Base-by-base conservation (phyloP, 2,113 vertebrate species). In the Aegotheles bennettii region DNA sequence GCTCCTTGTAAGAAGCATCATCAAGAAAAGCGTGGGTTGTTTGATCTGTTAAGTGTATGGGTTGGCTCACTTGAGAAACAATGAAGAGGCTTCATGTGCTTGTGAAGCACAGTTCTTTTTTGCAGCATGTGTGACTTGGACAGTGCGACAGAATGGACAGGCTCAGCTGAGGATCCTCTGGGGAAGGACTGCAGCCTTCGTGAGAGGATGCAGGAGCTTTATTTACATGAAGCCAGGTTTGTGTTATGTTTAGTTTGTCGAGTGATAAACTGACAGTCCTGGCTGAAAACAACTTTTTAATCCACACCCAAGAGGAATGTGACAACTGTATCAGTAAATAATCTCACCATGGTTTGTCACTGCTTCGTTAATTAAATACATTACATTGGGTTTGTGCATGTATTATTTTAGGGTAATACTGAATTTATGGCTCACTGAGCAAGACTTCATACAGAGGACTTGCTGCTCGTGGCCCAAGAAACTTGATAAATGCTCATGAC, bases 41-140 rank as follows among this genome's bases (percentile, higher is more conserved):
- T 57, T 89, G 21, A 33, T 33, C n/a, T 51, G 15, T 57, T 85
- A 40, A 57, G 24, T 20, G 8, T 3, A 9, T 45, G 38, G 17
- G 3, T 53, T 77, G 31, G 35, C 11, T 89, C 47, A 13, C 50
- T 53, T 48, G 35, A 42, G 16, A 18, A 65, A 26, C 0, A 0
- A 8, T 9, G 7, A 57, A 75, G 48, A 68, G 25, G 40, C 23
- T 38, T 36, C 0, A 0, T 43, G 3, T 38, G 20, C 33, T 50
- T 68, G 13, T 33, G 36, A 59, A 43, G n/a, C 8, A 11, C 19
- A 17, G 33, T 16, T 79, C 16, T n/a, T 60, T 80, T 53, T 35
- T 59, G 50, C 25, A 20, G 42, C 4, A 1, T 1, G 3, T 13
- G 0, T 13, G 24, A 33, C 13, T 35, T 33, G 25, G 54, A 15